These are phyloP conservation scores for Drosophila subquinaria DNA, from an alignment of 2,888 invertebrate species.

Conservation along the genomic window DNA sequence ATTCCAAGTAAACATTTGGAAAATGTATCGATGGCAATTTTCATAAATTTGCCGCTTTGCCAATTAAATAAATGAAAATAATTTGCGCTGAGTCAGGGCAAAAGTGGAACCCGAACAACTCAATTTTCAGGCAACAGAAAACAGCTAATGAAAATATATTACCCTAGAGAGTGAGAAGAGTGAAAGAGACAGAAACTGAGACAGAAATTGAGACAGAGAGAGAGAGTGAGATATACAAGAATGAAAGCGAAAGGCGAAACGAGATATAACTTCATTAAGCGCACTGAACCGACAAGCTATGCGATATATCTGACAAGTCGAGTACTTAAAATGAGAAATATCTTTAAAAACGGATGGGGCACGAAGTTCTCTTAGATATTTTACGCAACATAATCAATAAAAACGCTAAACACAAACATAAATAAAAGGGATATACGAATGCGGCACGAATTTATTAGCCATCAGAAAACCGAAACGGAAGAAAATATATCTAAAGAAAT, in stretches of 20 bases:
- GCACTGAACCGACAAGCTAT: conserved; percentile 63
- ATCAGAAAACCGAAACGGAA: conserved; percentile 53
- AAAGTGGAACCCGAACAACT: conserved; percentile 52
- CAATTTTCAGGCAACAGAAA: conserved; percentile 40
- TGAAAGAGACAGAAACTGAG: not conserved
- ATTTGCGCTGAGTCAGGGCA: conserved; percentile 63
- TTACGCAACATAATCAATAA: conserved; percentile 72
- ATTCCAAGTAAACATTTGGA: conserved; percentile 33
- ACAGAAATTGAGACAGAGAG: not conserved
- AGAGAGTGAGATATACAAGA: conserved; percentile 8
- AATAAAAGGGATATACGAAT: conserved; percentile 66
- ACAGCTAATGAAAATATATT: conserved; percentile 74
- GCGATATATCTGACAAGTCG: conserved; percentile 66
- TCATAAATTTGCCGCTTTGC: conserved; percentile 58
- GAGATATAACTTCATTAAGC: conserved; percentile 73
- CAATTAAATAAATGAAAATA: conserved; percentile 79
- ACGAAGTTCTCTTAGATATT: conserved; percentile 31
- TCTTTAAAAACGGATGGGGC: conserved; percentile 43
- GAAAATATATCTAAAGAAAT: conserved; percentile 5
- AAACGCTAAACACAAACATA: conserved; percentile 69
- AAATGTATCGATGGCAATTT: conserved; percentile 56
- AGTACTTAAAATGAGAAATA: conserved; percentile 66
- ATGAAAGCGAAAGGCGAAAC: conserved; percentile 31
- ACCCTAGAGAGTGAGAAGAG: conserved; percentile 23
- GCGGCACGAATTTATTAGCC: conserved; percentile 68